Conservation (phyloP, 2,113 vertebrate genomes). For the Tetrao urogallus region DNA sequence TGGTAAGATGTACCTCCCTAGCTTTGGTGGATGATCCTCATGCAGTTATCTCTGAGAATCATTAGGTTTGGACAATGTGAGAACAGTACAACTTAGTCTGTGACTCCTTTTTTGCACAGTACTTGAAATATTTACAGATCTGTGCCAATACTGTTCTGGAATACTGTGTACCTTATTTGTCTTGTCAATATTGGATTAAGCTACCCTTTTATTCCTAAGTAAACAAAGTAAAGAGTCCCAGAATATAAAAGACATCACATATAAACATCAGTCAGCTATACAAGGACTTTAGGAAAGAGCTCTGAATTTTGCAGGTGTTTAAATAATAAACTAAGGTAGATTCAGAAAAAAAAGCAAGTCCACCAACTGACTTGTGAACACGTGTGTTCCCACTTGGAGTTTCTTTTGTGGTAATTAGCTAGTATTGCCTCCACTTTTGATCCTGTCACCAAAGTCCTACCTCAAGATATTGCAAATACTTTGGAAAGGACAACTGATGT, state of each 20-base stretch:
- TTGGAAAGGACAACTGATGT: background rate
- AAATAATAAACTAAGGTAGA: background rate
- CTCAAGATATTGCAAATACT: background rate
- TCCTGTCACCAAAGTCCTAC: background rate
- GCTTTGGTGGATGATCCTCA: background rate
- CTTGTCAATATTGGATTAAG: background rate
- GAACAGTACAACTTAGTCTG: background rate
- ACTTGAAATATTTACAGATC: background rate
- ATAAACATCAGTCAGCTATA: background rate
- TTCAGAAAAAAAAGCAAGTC: background rate
- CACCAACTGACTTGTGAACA: background rate
- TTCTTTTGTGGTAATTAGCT: background rate
- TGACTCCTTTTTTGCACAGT: background rate
- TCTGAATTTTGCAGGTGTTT: background rate
- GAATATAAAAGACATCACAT: background rate
- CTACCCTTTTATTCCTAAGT: background rate
- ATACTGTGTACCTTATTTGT: background rate
- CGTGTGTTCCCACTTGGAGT: background rate
- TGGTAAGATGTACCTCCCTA: conserved; percentile 69
- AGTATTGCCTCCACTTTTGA: background rate
- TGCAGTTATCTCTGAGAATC: background rate
- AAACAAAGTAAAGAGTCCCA: background rate
- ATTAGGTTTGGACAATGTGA: background rate
- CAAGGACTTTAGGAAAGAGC: background rate
- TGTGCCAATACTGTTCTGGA: background rate